Evolutionary conservation across 2,113 vertebrate species (phyloP).

Genomic region (Emydocephalus ijimae): DNA sequence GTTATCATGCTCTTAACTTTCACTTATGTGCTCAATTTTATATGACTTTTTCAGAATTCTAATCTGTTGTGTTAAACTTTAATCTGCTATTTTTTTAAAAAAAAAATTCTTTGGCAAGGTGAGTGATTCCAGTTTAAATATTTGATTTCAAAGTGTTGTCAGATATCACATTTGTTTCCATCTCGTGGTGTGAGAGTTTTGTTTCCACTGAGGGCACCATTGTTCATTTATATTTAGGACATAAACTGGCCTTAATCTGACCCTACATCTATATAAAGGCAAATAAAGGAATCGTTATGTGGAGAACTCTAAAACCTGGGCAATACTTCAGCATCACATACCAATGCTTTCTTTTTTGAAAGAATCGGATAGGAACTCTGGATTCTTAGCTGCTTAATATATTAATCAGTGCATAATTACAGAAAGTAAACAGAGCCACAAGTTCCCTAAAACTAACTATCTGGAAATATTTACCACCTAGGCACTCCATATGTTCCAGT

Average conservation of each 20-base stretch:
- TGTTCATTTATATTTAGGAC: neutral
- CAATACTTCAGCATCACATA: neutral
- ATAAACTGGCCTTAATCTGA: neutral
- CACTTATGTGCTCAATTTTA: neutral
- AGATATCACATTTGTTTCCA: neutral
- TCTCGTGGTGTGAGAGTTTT: neutral
- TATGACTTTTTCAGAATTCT: neutral
- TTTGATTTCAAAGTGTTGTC: neutral
- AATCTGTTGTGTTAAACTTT: neutral
- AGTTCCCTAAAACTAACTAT: neutral
- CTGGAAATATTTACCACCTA: neutral
- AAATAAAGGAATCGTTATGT: neutral
- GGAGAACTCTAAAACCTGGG: neutral
- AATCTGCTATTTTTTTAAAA: neutral
- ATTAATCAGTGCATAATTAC: neutral
- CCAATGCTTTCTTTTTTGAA: neutral
- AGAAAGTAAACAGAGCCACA: neutral
- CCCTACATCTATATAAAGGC: neutral
- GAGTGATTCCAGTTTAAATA: neutral
- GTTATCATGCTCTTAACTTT: neutral
- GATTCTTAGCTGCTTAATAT: neutral
- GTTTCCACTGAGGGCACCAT: neutral
- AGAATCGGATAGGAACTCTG: neutral
- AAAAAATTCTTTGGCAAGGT: neutral
- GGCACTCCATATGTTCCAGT: neutral